phyloP scores from a whole-genome alignment of 2,113 vertebrate genomes.

The Pteronura brasiliensis region DNA sequence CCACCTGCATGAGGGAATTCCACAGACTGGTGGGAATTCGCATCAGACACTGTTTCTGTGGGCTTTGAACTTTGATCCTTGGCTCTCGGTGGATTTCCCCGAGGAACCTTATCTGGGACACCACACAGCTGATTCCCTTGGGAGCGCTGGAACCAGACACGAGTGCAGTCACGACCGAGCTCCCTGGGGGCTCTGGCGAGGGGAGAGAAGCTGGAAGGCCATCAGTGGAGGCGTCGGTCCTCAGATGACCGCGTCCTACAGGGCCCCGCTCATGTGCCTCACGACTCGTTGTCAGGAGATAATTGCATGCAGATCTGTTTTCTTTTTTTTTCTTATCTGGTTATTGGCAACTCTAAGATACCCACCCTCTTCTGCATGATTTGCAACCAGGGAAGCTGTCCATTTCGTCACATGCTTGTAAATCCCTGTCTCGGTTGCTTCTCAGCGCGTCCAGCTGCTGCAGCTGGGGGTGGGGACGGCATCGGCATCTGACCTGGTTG shows the following conservation, averaged over 20 bases:
- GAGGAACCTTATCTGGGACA: neutral
- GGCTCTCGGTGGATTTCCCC: neutral
- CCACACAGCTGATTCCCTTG: neutral
- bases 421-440: neutral
- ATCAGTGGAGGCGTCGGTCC: neutral
- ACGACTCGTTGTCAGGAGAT: neutral
- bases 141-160: neutral
- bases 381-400: neutral
- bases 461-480: fast-evolving
- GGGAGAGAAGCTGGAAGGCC: neutral
- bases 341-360: neutral
- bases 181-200: neutral
- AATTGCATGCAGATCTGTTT: neutral
- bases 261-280: neutral
- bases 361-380: neutral
- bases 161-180: neutral
- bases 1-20: neutral
- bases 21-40: neutral
- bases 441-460: neutral
- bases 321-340: neutral
- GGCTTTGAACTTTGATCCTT: neutral
- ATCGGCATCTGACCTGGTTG: neutral
- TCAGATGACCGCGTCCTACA: neutral
- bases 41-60: neutral
- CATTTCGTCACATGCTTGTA: neutral